phyloP scores from a whole-genome alignment of 2,797 vertebrate genomes.

The Pseudotriccus pelzelni region DNA sequence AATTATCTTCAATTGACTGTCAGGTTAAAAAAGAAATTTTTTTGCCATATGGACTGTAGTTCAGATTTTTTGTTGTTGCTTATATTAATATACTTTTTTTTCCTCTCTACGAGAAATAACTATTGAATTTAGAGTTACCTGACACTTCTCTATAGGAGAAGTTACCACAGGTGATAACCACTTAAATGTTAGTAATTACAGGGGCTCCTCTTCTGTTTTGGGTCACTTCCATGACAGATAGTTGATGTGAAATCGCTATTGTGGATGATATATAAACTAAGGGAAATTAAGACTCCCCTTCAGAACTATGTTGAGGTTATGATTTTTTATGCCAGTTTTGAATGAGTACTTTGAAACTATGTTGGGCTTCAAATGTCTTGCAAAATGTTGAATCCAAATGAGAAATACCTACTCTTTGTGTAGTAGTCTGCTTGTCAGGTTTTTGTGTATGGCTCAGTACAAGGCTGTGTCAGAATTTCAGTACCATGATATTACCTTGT shows the following conservation, averaged over 20 bases:
- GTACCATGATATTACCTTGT: background rate
- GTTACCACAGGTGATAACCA: background rate
- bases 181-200: background rate
- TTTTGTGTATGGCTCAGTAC: conserved; percentile 18
- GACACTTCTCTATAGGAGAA: background rate
- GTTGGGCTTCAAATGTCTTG: background rate
- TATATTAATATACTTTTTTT: background rate
- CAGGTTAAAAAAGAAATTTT: background rate
- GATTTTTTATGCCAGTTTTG: background rate
- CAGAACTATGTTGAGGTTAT: background rate
- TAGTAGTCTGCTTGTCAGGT: background rate
- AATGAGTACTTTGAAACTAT: conserved; percentile 25
- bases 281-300: background rate
- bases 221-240: background rate
- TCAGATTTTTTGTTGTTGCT: background rate
- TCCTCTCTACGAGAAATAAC: background rate
- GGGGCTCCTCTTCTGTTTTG: background rate
- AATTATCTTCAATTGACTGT: background rate
- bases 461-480: conserved; percentile 12
- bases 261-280: background rate
- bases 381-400: background rate
- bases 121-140: background rate
- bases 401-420: background rate
- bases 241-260: conserved; percentile 1
- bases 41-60: background rate